Conservation (phyloP, 2,113 vertebrate species). For the cattle (Bos taurus) region DNA sequence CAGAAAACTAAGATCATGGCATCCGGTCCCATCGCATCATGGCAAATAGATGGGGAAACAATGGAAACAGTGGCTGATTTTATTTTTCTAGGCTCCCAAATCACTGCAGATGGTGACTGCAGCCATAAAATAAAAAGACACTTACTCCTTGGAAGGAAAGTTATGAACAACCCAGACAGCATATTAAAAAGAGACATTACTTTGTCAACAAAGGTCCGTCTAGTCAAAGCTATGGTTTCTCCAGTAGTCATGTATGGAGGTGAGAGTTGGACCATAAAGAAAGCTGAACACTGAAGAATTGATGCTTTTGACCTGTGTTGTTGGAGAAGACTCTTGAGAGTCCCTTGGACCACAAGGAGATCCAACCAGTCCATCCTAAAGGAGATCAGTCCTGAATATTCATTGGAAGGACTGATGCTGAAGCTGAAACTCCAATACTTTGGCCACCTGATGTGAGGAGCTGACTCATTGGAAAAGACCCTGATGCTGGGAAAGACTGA, state of each 20-base stretch:
- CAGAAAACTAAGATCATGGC: not conserved
- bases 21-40: not conserved
- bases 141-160: not conserved
- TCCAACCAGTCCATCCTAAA: not conserved
- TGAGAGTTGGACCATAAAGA: not conserved
- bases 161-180: not conserved
- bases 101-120: not conserved
- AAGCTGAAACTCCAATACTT: not conserved
- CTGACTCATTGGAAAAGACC: not conserved
- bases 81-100: rapidly evolving
- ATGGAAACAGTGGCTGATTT: not conserved
- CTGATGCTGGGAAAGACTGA: not conserved
- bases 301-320: not conserved
- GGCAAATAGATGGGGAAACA: not conserved
- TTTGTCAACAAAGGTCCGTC: not conserved
- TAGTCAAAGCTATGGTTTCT: not conserved
- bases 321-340: not conserved
- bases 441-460: not conserved
- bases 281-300: rapidly evolving
- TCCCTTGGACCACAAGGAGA: not conserved
- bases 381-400: not conserved
- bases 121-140: not conserved
- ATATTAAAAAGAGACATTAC: not conserved
- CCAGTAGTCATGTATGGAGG: not conserved
- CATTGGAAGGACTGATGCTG: not conserved